Evolutionary conservation across 2,113 vertebrate genomes (phyloP).

Genomic region (Herpetotheres cachinnans): DNA sequence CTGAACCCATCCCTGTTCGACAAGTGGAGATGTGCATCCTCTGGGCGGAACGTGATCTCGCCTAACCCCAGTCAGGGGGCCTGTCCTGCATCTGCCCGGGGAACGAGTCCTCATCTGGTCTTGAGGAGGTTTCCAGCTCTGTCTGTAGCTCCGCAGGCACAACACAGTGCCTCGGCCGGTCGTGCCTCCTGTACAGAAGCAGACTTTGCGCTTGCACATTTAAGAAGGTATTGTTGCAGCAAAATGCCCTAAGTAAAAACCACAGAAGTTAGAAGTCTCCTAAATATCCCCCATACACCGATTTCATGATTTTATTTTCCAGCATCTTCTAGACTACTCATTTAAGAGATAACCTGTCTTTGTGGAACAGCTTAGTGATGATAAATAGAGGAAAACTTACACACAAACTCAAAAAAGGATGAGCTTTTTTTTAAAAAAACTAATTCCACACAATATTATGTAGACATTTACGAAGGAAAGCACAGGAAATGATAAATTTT

Average conservation of each 20-base stretch:
- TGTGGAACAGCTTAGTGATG: background rate
- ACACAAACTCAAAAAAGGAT: background rate
- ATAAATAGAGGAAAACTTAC: background rate
- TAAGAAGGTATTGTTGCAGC: background rate
- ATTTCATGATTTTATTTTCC: background rate
- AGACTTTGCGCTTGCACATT: background rate
- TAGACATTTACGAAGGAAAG: background rate
- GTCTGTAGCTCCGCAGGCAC: background rate
- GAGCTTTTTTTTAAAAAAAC: background rate
- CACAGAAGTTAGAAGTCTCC: background rate
- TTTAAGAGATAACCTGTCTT: background rate
- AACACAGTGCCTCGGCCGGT: background rate
- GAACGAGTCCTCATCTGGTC: background rate
- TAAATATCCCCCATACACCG: background rate
- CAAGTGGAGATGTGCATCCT: background rate
- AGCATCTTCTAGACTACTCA: rapidly evolving
- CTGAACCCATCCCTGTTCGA: background rate
- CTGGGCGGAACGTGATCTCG: background rate
- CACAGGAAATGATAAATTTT: background rate
- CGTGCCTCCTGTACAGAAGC: rapidly evolving
- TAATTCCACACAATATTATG: background rate
- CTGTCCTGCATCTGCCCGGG: background rate
- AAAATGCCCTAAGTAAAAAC: background rate
- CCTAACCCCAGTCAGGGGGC: background rate
- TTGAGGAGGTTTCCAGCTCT: background rate